A percentile compares a stretch with the other conserved stretches of the same genome.
Conservation (phyloP, 1,140 invertebrate species). For the Probaryconus sp. region DNA sequence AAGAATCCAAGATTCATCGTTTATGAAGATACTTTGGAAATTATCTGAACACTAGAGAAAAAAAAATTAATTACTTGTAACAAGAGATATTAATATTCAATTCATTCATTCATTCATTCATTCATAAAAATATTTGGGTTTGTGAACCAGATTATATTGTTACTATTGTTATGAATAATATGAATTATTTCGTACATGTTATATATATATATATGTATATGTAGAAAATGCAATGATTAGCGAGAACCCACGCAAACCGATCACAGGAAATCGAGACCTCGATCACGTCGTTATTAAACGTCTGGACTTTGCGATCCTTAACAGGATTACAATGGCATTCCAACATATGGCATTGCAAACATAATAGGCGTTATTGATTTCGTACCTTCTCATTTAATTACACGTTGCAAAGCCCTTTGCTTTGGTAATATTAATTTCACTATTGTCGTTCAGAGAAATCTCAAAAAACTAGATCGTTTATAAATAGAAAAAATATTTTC, state of each 20-base stretch:
- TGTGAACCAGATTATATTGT: too few species aligned
- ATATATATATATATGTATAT: slow-evolving; percentile 1
- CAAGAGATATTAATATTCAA: too few species aligned
- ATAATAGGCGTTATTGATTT: slow-evolving; percentile 38
- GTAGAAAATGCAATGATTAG: slow-evolving; percentile 22
- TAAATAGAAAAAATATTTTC: too few species aligned
- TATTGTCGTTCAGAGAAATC: too few species aligned
- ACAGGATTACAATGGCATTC: slow-evolving; percentile 62
- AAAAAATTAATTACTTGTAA: too few species aligned
- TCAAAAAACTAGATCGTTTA: too few species aligned
- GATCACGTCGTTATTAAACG: slow-evolving; percentile 53
- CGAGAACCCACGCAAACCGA: slow-evolving; percentile 22
- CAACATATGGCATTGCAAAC: slow-evolving; percentile 16
- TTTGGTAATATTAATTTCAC: slow-evolving; percentile 30
- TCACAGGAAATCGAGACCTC: slow-evolving; percentile 61
- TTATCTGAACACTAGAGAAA: too few species aligned
- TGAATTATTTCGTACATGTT: neutral
- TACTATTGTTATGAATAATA: slow-evolving; percentile 21
- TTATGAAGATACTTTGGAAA: too few species aligned
- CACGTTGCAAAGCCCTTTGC: slow-evolving; percentile 5
- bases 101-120: too few species aligned
- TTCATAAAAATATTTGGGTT: too few species aligned
- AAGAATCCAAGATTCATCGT: too few species aligned
- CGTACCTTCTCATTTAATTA: slow-evolving; percentile 40
- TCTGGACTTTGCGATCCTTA: slow-evolving; percentile 35